Evolutionary conservation across 2,888 invertebrate species (phyloP).

Genomic region (Tortrix viridana): DNA sequence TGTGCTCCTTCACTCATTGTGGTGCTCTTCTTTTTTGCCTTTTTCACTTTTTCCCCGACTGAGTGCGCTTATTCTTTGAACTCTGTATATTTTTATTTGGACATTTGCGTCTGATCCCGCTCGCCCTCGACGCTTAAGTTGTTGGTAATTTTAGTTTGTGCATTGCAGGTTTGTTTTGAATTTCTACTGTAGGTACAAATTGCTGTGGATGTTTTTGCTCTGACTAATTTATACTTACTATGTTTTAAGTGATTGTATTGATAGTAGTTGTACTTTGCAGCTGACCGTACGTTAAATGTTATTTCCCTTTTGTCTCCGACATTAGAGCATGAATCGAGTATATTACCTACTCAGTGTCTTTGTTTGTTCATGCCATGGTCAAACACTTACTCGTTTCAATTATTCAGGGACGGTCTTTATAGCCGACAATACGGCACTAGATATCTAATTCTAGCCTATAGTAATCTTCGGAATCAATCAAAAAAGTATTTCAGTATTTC

Average conservation of each 20-base stretch:
- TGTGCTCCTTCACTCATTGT: slow-evolving; percentile 69
- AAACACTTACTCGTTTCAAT: too few species aligned
- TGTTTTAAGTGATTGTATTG: background rate
- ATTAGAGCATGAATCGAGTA: too few species aligned
- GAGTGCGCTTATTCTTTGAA: slow-evolving; percentile 60
- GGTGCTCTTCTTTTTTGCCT: slow-evolving; percentile 62
- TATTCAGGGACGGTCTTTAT: too few species aligned
- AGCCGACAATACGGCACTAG: too few species aligned
- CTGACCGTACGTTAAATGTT: too few species aligned
- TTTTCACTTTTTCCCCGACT: slow-evolving; percentile 63
- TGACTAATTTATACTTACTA: background rate
- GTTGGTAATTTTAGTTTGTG: slow-evolving; percentile 38
- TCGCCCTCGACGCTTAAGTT: slow-evolving; percentile 44
- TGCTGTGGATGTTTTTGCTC: slow-evolving; percentile 12
- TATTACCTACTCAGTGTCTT: too few species aligned
- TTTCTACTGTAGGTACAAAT: slow-evolving; percentile 18
- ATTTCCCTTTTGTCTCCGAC: too few species aligned
- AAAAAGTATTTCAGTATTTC: too few species aligned
- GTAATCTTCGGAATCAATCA: too few species aligned
- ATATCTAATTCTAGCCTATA: too few species aligned
- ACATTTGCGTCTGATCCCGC: slow-evolving; percentile 66
- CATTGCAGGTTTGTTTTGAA: slow-evolving; percentile 20
- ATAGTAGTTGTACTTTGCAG: too few species aligned
- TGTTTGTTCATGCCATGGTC: too few species aligned
- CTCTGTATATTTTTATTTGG: slow-evolving; percentile 64